A percentile compares a stretch with the other conserved stretches of the same genome.
Evolutionary conservation across 2,888 invertebrate species (phyloP).

Genomic region (Ormyrus rosae): DNA sequence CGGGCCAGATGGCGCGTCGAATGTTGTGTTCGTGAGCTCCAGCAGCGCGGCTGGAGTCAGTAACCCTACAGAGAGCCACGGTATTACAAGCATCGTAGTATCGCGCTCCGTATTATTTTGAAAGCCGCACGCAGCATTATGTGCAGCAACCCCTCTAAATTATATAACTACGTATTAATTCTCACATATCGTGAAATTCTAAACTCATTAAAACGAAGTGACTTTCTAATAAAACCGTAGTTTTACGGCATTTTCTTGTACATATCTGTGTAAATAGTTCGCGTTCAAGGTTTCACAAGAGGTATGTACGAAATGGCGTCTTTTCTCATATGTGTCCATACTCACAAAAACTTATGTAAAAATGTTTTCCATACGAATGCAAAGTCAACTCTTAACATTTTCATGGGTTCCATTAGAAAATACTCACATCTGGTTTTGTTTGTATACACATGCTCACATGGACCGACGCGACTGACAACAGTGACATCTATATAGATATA

Average conservation of each 20-base stretch:
- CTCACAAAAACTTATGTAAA: not conserved
- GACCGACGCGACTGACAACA: not conserved
- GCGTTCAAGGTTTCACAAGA: not conserved
- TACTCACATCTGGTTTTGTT: not conserved
- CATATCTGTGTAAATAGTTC: constrained; percentile 25
- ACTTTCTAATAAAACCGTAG: not conserved
- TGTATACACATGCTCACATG: constrained; percentile 2
- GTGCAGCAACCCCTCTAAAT: constrained; percentile 18
- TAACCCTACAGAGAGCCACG: constrained; percentile 27
- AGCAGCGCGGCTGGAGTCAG: constrained; percentile 25
- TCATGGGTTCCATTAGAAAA: constrained; percentile 18
- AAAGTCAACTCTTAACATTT: not conserved
- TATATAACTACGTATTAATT: constrained; percentile 11
- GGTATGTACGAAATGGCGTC: constrained; percentile 21
- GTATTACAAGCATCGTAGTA: not conserved
- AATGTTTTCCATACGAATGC: not conserved
- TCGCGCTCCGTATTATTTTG: not conserved
- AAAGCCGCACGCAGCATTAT: constrained; percentile 23
- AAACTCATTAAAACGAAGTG: not conserved
- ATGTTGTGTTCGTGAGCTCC: constrained; percentile 14
- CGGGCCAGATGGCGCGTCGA: constrained; percentile 48
- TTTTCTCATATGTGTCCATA: too few species aligned
- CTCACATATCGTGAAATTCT: constrained; percentile 35
- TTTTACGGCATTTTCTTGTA: not conserved
- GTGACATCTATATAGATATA: constrained; percentile 14